Evolutionary conservation across 2,797 vertebrate genomes (phyloP), one percentile per base, ranked within the genome.

Genomic region (Danio choprae): DNA sequence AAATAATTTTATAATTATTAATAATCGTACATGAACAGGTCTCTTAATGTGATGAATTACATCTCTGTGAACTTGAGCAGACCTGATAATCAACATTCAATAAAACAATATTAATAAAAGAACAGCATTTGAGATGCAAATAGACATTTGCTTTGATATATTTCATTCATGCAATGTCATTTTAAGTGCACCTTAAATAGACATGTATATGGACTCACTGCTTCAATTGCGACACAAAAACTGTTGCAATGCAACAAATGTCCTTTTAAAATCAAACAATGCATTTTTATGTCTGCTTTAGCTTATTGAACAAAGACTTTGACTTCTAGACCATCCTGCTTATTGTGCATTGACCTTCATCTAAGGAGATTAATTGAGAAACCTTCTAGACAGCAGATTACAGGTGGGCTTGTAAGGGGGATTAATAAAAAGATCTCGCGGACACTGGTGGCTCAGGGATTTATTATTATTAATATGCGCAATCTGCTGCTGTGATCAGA

Each of bases 361-460:
- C 46, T 89, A 86, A 89, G 89, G 74, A 20, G 83, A 90, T 90
- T 88, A 87, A 75, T 18, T 13, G 79, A 63, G 59, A 29, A 69
- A 48, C 60, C 12, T 29, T 68, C 56, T 44, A 12, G 72, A 80
- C 48, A 81, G 60, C 70, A 81, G 82, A 77, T 60, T 82, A 12
- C 65, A 81, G 48, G 20, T 50, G 68, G 85, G 40, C 74, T 87
- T 63, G 83, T 79, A 64, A 9, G 36, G 16, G 0, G 79, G 48
- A 13, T 29, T 63, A 38, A 4, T 71, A 41, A 44, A 56, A 29
- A 15, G 59, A 56, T 53, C 46, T 48, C 78, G 29, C 78, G 59
- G 4, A 74, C 44, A 68, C 46, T 67, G 59, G 9, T 20, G 7
- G 7, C 43, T 50, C 13, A 70, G 46, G 58, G 56, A 56, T 69